Base-by-base conservation (phyloP, 1,140 invertebrate genomes). In the Pissodes strobi region DNA sequence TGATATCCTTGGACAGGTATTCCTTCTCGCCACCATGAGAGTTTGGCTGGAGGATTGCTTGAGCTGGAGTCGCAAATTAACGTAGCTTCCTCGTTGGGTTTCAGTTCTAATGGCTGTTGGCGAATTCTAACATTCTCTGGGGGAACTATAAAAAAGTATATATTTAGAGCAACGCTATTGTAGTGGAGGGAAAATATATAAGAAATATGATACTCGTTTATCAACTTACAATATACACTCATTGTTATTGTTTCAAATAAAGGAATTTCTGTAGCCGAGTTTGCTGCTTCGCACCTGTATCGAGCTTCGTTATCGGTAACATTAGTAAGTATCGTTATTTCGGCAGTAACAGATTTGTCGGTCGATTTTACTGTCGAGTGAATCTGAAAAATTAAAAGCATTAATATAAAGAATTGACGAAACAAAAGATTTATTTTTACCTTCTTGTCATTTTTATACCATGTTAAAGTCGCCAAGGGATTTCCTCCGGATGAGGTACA, bases 401-500 rank as follows among this genome's bases (percentile, higher is more conserved):
- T n/a, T n/a, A n/a, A n/a, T n/a, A n/a, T n/a, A n/a, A n/a, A n/a
- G n/a, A n/a, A n/a, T n/a, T n/a, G n/a, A n/a, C n/a, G n/a, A n/a
- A n/a, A n/a, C n/a, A n/a, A n/a, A n/a, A n/a, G n/a, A n/a, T n/a
- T n/a, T n/a, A n/a, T n/a, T 25, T 2, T 48, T 48, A 64, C 62
- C 63, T 65, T 90, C 79, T 88, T 90, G 73, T 93, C 89, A 78
- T 92, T 93, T 79, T 93, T 93, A 76, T 89, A 95, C 93, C 93
- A 95, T 1, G 87, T 91, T 52, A 99, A 82, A 19, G 88, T 90
- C 1, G 95, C 93, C 46, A 91, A 79, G 22, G 97, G 97, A 83
- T 99, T 97, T 22, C 97, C 97, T 15, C 95, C 94, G 25, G 89
- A 87, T 17, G 95, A 94, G 51, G 91, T 90, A 80, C 97, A 99